Conservation (phyloP, 2,113 vertebrate genomes). For the Anhinga anhinga region DNA sequence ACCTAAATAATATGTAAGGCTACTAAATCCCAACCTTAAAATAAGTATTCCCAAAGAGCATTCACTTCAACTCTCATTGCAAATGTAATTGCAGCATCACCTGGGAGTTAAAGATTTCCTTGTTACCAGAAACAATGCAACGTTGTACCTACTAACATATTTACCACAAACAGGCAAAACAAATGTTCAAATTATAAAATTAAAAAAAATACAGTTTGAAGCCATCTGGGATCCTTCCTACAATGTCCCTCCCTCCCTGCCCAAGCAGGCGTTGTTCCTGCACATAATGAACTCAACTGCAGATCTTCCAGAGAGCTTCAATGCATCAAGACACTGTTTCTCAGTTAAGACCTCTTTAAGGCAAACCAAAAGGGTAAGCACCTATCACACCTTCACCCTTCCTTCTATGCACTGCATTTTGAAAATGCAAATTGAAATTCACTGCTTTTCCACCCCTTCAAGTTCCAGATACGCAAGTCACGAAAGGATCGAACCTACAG, state of each 20-base stretch:
- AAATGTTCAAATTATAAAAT: background rate
- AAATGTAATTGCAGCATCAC: background rate
- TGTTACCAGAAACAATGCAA: background rate
- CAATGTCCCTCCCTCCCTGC: background rate
- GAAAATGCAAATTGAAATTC: background rate
- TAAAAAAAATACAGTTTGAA: background rate
- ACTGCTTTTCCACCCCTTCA: background rate
- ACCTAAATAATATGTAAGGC: background rate
- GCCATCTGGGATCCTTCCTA: background rate
- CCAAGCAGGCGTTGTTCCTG: background rate
- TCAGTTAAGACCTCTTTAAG: background rate
- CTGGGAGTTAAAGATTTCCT: background rate
- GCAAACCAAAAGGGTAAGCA: background rate
- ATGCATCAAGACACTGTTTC: background rate
- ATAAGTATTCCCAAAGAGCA: background rate
- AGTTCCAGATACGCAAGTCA: background rate
- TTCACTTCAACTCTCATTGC: background rate
- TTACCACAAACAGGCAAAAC: background rate
- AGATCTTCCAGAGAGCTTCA: background rate
- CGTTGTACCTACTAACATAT: background rate
- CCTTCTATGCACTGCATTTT: background rate
- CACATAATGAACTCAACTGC: background rate
- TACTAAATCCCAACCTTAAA: background rate
- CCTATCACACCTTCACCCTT: background rate
- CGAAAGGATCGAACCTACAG: rapidly evolving